phyloP scores from a whole-genome alignment of 1,140 invertebrate species.

The Drosophila elegans region DNA sequence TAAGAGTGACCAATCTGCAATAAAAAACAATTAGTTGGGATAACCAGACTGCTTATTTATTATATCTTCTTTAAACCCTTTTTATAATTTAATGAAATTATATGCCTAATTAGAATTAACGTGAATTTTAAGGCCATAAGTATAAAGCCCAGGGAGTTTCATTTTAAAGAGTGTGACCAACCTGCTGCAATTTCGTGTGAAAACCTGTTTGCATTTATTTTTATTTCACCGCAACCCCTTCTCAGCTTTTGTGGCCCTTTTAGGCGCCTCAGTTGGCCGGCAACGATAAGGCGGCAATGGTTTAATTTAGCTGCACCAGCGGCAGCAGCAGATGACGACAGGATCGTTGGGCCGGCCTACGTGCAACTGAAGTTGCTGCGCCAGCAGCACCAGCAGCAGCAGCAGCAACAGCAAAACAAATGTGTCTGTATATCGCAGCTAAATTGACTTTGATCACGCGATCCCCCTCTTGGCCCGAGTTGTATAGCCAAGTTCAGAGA shows the following conservation, averaged over 20 bases:
- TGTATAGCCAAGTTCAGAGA: slow-evolving; percentile 38
- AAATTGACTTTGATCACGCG: slow-evolving; percentile 84
- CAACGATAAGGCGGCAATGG: slow-evolving; percentile 79
- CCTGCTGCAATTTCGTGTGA: background rate
- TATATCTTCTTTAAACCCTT: background rate
- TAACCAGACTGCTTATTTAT: background rate
- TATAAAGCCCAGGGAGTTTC: slow-evolving; percentile 1
- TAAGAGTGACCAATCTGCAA: background rate
- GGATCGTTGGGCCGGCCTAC: slow-evolving; percentile 77
- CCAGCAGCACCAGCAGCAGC: slow-evolving; percentile 16
- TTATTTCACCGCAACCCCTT: slow-evolving; percentile 28
- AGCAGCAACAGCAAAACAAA: slow-evolving; percentile 67
- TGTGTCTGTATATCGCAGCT: slow-evolving; percentile 82
- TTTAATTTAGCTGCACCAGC: slow-evolving; percentile 77
- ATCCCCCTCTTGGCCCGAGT: slow-evolving; percentile 47
- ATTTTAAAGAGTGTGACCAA: slow-evolving; percentile 12
- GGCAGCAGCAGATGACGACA: slow-evolving; percentile 76
- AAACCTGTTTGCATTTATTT: slow-evolving; percentile 24
- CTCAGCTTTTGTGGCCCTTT: slow-evolving; percentile 51
- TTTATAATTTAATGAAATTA: background rate
- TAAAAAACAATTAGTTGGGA: background rate
- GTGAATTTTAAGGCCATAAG: background rate
- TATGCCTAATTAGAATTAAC: background rate
- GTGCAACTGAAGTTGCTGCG: slow-evolving; percentile 53
- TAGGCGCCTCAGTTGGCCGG: slow-evolving; percentile 63